phyloP scores from a whole-genome alignment of 2,797 vertebrate genomes.

The Peromyscus attwateri region DNA sequence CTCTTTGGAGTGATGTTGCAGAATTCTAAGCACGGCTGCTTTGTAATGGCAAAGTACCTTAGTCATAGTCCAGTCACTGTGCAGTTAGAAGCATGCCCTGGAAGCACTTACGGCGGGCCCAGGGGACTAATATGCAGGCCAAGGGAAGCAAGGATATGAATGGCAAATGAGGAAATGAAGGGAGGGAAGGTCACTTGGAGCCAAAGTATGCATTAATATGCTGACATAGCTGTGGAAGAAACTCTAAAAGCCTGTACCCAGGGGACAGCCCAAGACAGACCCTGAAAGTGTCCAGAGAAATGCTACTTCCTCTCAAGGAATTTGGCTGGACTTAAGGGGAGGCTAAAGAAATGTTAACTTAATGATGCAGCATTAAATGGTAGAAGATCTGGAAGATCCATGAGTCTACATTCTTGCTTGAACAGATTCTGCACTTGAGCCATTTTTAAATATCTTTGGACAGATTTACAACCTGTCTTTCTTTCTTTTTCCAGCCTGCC shows the following conservation, averaged over 20 bases:
- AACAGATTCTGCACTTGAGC: neutral
- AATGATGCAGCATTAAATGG: neutral
- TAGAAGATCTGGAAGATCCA: neutral
- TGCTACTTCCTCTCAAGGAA: neutral
- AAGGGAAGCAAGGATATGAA: slow-evolving; percentile 54
- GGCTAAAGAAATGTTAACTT: neutral
- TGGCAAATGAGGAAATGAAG: slow-evolving; percentile 59
- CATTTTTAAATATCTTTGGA: slow-evolving; percentile 59
- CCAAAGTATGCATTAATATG: slow-evolving; percentile 33
- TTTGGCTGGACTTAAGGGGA: neutral
- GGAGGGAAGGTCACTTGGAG: neutral
- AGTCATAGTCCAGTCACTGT: neutral
- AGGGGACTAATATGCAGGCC: slow-evolving; percentile 27
- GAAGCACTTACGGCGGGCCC: slow-evolving; percentile 9
- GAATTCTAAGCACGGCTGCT: slow-evolving; percentile 39
- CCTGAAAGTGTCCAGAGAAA: neutral
- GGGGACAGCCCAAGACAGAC: neutral
- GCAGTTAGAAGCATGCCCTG: slow-evolving; percentile 9
- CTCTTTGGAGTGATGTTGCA: slow-evolving; percentile 22
- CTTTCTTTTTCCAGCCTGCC: slow-evolving; percentile 8
- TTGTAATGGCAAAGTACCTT: slow-evolving; percentile 17
- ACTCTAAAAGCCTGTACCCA: slow-evolving; percentile 18
- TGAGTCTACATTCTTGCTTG: neutral
- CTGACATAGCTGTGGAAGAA: slow-evolving; percentile 17
- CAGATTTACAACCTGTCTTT: slow-evolving; percentile 10